Conservation (phyloP, 2,888 invertebrate genomes). For the Diarsia mendica region DNA sequence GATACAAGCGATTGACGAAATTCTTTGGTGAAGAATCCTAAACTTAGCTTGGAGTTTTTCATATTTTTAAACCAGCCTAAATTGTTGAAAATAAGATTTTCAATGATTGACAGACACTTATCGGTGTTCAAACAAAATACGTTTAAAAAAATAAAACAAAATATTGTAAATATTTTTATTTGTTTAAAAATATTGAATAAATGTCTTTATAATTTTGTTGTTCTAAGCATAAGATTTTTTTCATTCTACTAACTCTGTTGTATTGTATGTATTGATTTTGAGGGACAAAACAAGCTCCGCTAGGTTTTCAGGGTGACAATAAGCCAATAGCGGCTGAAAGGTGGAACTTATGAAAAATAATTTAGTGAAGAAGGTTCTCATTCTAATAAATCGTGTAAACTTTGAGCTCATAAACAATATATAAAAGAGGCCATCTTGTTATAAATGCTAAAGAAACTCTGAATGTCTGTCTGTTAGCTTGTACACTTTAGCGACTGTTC, state of each 20-base stretch:
- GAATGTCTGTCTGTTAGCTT: neutral
- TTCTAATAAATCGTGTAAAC: neutral
- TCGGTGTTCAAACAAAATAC: neutral
- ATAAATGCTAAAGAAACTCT: neutral
- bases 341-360: constrained; percentile 11
- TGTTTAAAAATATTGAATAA: neutral
- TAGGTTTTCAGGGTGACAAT: neutral
- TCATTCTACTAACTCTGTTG: too few species aligned
- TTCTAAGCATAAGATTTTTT: neutral
- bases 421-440: neutral
- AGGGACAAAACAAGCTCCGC: neutral
- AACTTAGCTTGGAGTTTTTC: neutral
- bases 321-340: constrained; percentile 17
- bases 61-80: neutral
- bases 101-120: neutral
- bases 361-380: neutral
- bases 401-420: neutral
- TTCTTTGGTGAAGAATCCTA: neutral
- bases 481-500: neutral
- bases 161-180: too few species aligned
- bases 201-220: neutral
- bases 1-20: too few species aligned
- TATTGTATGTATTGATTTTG: constrained; percentile 13
- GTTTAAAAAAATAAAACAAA: too few species aligned
- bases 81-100: too few species aligned